Conservation (phyloP, 2,797 vertebrate genomes). For the Phataginus tricuspis region DNA sequence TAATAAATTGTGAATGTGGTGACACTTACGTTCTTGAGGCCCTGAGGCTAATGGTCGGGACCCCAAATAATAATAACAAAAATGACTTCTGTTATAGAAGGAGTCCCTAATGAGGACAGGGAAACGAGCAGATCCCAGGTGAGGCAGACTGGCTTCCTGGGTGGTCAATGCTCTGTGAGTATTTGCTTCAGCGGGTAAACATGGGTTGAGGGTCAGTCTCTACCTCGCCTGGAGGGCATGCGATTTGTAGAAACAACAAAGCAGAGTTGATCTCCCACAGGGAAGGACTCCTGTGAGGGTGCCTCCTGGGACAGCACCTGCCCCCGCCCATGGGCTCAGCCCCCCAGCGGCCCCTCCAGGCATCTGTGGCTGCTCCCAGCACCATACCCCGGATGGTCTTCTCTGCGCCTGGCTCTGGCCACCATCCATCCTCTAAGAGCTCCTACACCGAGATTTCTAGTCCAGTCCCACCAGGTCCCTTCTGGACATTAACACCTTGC, state of each 20-base stretch:
- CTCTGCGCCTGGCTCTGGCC: neutral
- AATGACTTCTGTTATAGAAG: neutral
- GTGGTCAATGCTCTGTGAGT: fast-evolving
- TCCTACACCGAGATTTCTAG: neutral
- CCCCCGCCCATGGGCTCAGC: neutral
- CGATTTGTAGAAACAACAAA: neutral
- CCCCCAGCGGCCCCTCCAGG: neutral
- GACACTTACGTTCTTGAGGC: neutral
- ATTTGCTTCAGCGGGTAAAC: fast-evolving
- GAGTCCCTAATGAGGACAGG: neutral
- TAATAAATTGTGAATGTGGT: neutral
- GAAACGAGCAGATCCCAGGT: neutral
- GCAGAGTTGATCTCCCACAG: fast-evolving
- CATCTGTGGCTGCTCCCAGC: neutral
- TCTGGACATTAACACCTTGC: neutral
- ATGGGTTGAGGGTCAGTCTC: neutral
- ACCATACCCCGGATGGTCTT: fast-evolving
- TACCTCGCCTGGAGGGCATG: fast-evolving
- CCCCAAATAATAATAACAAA: neutral
- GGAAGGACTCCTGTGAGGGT: neutral
- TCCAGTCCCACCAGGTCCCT: neutral
- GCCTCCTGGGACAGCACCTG: neutral
- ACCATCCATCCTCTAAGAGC: too few relatives aligned
- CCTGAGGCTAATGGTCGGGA: neutral
- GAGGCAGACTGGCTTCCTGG: fast-evolving